These are phyloP conservation scores for Euglossa dilemma DNA, from an alignment of 1,140 invertebrate genomes.

Conservation along the genomic window DNA sequence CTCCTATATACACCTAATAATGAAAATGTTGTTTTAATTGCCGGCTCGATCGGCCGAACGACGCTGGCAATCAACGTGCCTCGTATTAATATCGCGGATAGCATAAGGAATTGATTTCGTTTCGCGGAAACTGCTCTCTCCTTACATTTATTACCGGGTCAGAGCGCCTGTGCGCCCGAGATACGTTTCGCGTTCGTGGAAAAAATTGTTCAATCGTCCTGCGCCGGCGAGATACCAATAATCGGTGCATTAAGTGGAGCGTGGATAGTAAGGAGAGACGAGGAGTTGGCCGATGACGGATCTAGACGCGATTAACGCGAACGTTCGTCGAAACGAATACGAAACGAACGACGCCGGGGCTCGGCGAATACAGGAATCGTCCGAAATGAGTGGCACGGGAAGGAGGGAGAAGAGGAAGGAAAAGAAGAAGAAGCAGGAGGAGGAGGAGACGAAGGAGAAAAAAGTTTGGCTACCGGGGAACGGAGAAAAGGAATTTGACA, in stretches of 20 bases:
- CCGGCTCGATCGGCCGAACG: conserved; percentile 44
- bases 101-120: conserved; percentile 22
- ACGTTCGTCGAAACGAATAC: conserved; percentile 14
- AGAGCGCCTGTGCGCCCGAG: background rate
- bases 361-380: conserved; percentile 12
- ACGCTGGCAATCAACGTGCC: background rate
- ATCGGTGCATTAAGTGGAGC: background rate
- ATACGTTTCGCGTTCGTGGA: background rate
- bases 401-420: no score
- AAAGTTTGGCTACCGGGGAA: conserved; percentile 23
- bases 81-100: conserved; percentile 28
- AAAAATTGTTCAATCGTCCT: background rate
- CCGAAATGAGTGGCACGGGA: background rate
- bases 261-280: background rate
- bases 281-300: background rate
- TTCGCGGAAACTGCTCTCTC: background rate
- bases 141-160: background rate
- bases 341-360: background rate
- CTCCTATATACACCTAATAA: conserved; percentile 77
- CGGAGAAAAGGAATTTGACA: conserved; percentile 47
- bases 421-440: no score
- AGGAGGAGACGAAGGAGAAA: no score
- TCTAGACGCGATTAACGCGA: conserved; percentile 6
- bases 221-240: background rate
- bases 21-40: conserved; percentile 83